Base-by-base conservation (phyloP, 1,140 invertebrate species). In the Zaprionus kolodkinae region DNA sequence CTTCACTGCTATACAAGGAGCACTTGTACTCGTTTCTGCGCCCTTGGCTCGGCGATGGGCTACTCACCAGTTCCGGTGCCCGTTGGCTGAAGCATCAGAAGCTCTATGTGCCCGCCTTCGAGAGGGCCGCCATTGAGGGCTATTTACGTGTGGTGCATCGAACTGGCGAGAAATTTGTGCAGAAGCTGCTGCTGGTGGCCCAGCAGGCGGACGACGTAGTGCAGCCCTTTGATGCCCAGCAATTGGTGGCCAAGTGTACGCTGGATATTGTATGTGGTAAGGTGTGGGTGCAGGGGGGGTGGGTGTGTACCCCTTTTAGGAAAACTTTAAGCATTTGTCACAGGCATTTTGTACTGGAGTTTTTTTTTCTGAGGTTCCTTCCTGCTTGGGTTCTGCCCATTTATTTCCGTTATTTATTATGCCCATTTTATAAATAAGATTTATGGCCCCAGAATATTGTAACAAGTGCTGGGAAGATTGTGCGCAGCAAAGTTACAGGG, bases 181-280 rank as follows among this genome's bases (percentile, higher is more conserved):
- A 88, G 48, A 83, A 84, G 64, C 75, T 92, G 21, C 75, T 92
- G 64, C 75, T 92, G 21, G 73, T 92, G 15, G 61, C 78, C 40
- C 54, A 65, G 12, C 60, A 79, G 52, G 75, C 91, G 45, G 56
- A 75, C 0, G 61, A 68, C n/a, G n/a, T n/a, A 6, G 45, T 68
- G 68, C 65, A 79, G 60, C 50, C 71, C 17, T 80, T 92, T 56
- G 91, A 93, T 59, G 87, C 92, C 59, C 92, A 95, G 77, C 93
- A 94, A 3, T 93, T 94, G 73, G 91, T 96, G 11, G 95, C 95
- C 6, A 92, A 94, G 30, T 96, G 95, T 91, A 95, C 96, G 5
- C 91, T 97, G 60, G 96, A 97, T 89, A 94, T 96, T 50, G 96
- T 92, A 25, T 89, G 85, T 30, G 86, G 85, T 90, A 59, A 59